Conservation (phyloP, 2,797 vertebrate species). For the Corythornis leucogaster region DNA sequence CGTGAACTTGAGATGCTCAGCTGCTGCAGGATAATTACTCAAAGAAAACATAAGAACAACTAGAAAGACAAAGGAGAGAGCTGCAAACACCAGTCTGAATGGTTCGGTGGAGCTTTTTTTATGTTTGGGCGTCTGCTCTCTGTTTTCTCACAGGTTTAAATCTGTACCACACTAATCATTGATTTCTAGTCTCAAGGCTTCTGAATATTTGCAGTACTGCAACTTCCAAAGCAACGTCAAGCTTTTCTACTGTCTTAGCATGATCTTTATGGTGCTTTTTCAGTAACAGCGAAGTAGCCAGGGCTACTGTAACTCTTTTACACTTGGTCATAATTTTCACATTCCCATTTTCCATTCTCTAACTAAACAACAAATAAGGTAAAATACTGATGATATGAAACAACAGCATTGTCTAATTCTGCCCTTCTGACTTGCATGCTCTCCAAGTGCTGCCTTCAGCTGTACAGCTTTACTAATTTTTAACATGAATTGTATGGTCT, state of each 20-base stretch:
- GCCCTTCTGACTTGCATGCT: fast-evolving
- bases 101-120: neutral
- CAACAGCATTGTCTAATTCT: neutral
- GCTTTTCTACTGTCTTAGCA: neutral
- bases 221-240: neutral
- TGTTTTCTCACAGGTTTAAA: neutral
- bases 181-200: neutral
- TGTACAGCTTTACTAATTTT: neutral
- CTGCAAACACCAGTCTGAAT: neutral
- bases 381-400: neutral
- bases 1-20: neutral
- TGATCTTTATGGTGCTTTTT: neutral
- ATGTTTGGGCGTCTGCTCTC: neutral
- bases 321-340: neutral
- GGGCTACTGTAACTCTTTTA: neutral
- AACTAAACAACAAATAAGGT: fast-evolving
- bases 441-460: neutral
- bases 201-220: neutral
- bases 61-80: neutral
- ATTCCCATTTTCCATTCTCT: neutral
- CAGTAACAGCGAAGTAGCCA: neutral
- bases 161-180: neutral
- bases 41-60: neutral
- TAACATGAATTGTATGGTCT: neutral
- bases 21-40: neutral